Base-by-base conservation (phyloP, 1,140 invertebrate species). In the Eufriesea mexicana region DNA sequence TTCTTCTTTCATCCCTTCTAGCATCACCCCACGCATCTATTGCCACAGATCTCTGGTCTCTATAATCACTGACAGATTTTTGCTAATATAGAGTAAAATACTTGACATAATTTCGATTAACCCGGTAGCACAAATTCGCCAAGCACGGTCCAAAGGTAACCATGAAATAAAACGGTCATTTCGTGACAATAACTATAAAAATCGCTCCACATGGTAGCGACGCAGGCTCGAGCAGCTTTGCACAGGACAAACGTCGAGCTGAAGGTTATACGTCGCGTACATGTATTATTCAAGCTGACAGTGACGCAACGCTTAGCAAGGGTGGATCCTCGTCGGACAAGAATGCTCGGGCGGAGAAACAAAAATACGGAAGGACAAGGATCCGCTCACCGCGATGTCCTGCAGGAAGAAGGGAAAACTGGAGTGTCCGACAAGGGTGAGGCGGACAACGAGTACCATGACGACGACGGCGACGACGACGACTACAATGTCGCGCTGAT, bases 281-380 rank as follows among this genome's bases (percentile, higher is more conserved):
- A 92, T 92, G 92, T 91, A 93, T 94, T 94, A 94, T 93, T 93
- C 93, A 93, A 90, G 71, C 82, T 92, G 91, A 93, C 91, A 90
- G 89, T 90, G 83, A 89, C 82, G 87, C 85, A 86, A 86, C 85
- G 86, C 89, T 89, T 88, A 87, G 88, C 84, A 68, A 89, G 89
- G 86, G 85, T 77, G 79, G 85, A 90, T 85, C 28, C 45, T 42
- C 45, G 71, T 84, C 75, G 68, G 83, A 72, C 86, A 82, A 83
- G 85, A 87, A 83, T 90, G 87, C 84, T 87, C 75, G 82, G 71
- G 72, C 35, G 35, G 83, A 83, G 71, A 90, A 90, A 91, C 86
- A 91, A 91, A 90, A 91, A 90, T 84, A 67, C 84, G 79, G 25
- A 55, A 73, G 84, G 77, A 88, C 82, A 80, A 83, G 90, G 89